phyloP scores from a whole-genome alignment of 2,113 vertebrate species.

The Pedionomus torquatus region DNA sequence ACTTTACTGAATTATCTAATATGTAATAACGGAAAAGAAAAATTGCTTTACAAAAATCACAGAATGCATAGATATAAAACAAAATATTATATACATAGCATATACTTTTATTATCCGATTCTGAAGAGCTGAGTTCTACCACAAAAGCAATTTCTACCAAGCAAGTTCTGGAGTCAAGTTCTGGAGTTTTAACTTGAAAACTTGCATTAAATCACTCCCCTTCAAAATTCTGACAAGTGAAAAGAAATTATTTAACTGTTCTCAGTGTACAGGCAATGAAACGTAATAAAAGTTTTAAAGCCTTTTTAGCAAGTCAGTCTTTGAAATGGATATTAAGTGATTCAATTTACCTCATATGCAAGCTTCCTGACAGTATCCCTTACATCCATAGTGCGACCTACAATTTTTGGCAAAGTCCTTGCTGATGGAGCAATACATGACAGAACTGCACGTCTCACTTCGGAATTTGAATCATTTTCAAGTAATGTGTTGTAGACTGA shows the following conservation, averaged over 20 bases:
- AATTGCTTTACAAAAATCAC: neutral
- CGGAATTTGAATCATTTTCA: slow-evolving; percentile 90
- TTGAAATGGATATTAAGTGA: neutral
- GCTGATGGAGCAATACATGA: slow-evolving; percentile 91
- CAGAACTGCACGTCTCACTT: slow-evolving; percentile 91
- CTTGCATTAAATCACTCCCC: neutral
- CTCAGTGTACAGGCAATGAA: neutral
- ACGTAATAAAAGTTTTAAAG: neutral
- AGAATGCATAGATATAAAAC: neutral
- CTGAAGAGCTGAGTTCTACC: neutral
- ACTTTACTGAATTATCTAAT: neutral
- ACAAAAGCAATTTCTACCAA: neutral
- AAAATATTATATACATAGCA: neutral
- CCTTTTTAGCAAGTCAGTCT: neutral
- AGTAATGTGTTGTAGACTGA: slow-evolving; percentile 87
- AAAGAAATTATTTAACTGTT: neutral
- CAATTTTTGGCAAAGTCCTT: slow-evolving; percentile 85
- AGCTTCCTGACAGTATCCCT: slow-evolving; percentile 91
- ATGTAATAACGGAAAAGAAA: neutral
- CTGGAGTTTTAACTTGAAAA: neutral
- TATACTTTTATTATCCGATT: neutral
- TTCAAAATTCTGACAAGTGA: neutral
- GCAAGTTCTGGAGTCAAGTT: neutral
- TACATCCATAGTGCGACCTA: slow-evolving; percentile 89
- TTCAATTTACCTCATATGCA: slow-evolving; percentile 86